Evolutionary conservation across 2,888 invertebrate species (phyloP).

Genomic region (Eristalinus aeneus): DNA sequence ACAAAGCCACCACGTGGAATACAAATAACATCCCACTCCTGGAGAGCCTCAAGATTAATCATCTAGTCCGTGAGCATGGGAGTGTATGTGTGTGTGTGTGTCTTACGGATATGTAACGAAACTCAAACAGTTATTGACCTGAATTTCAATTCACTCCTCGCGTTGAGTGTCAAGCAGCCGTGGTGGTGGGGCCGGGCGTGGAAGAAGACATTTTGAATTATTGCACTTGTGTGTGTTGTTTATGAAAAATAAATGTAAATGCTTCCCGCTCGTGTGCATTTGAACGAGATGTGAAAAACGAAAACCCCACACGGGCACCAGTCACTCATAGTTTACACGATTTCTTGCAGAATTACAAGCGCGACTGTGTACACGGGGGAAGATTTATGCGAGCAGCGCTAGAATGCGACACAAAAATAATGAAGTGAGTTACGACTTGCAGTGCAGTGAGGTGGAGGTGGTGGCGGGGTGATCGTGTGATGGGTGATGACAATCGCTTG

Average conservation of each 20-base stretch:
- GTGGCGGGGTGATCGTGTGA: not conserved
- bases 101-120: conserved; percentile 9
- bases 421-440: conserved; percentile 10
- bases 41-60: conserved; percentile 19
- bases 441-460: not conserved
- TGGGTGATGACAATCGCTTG: not conserved
- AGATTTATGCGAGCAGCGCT: conserved; percentile 35
- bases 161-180: not conserved
- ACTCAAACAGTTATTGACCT: conserved; percentile 38
- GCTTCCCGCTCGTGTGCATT: not conserved
- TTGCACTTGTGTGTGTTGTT: conserved; percentile 19
- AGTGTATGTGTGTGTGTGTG: not conserved
- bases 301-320: not conserved
- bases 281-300: not conserved
- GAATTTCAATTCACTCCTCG: conserved; percentile 21
- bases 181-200: not conserved
- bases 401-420: conserved; percentile 21
- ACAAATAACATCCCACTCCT: conserved; percentile 40
- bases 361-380: not conserved
- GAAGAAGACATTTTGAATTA: conserved; percentile 17
- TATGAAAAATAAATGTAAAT: conserved; percentile 26
- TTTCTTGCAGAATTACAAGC: conserved; percentile 21
- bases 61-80: conserved; percentile 4
- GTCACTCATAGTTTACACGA: conserved; percentile 29
- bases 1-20: conserved; percentile 23